Conservation (phyloP, 2,888 invertebrate genomes). For the Philopedon plagiatum region DNA sequence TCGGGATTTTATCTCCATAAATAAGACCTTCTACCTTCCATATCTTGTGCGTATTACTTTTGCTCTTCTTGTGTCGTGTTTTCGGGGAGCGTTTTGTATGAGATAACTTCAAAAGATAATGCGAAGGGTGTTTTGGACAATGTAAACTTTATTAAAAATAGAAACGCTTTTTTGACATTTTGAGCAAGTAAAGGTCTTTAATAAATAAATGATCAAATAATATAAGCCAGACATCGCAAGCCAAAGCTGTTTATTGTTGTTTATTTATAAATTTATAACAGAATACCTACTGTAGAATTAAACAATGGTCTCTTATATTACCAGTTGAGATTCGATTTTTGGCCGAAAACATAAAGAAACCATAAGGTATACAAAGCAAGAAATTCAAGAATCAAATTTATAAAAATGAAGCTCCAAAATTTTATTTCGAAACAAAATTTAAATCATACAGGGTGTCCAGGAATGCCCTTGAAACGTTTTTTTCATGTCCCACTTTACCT, state of each 20-base stretch:
- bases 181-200: not conserved
- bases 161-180: not conserved
- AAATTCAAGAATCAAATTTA: conserved; percentile 14
- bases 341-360: not conserved
- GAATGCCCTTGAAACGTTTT: not conserved
- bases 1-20: conserved; percentile 14
- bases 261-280: too few species aligned
- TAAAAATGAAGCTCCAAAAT: conserved; percentile 4
- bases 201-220: too few species aligned
- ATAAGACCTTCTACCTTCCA: conserved; percentile 6
- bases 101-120: not conserved
- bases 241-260: too few species aligned
- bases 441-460: conserved; percentile 10
- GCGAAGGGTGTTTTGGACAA: not conserved
- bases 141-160: not conserved
- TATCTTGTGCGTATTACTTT: not conserved
- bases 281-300: too few species aligned
- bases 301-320: too few species aligned
- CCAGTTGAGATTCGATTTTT: too few species aligned
- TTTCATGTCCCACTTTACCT: conserved; percentile 2
- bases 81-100: not conserved
- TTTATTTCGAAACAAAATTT: conserved; percentile 22
- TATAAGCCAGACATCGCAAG: too few species aligned
- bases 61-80: not conserved
- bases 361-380: conserved; percentile 1